Evolutionary conservation across 1,140 invertebrate species (phyloP), one percentile per base, ranked within the genome.

Genomic region (Zaprionus ghesquierei): DNA sequence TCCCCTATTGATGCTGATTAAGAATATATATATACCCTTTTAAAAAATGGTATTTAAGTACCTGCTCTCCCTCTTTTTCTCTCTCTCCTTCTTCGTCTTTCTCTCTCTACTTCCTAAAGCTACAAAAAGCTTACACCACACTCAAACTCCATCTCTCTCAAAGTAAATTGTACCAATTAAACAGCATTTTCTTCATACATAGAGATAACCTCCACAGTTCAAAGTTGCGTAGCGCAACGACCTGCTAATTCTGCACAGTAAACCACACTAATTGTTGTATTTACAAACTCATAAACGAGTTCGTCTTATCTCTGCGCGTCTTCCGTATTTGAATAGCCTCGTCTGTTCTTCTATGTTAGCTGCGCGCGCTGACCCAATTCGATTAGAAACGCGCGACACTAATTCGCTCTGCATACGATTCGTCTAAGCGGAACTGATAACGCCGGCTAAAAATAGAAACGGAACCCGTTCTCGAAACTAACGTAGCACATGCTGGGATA

Each of bases 281-380:
- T 51, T 51, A 51, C 23, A 22, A 27, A 51, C 49, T 51, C 20
- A 27, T 51, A n/a, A n/a, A 27, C 13, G 18, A 41, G n/a, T n/a
- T 5, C n/a, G n/a, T 3, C 9, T n/a, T 12, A 20, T 20, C 15
- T 46, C 41, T 38, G n/a, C n/a, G 1, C n/a, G 49, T 8, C 2
- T 46, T 46, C 18, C 41, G 15, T 46, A 10, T 10, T 46, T 20
- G 8, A 18, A 46, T 18, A 10, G 15, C 1, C 18, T 46, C 18
- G 41, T 22, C 41, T 46, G 27, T 23, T 18, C 22, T 55, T 50
- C 8, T 13, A n/a, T n/a, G n/a, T n/a, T n/a, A 22, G 50, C 35
- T 41, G 31, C 31, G 10, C 31, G n/a, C n/a, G n/a, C n/a, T 50
- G 74, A 81, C 79, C 79, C 35, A 77, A 33, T 81, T 81, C 31